Percentiles rank a stretch among this genome's conserved stretches.
Evolutionary conservation across 2,797 vertebrate species (phyloP).

Genomic region (Hozukius guyotensis): DNA sequence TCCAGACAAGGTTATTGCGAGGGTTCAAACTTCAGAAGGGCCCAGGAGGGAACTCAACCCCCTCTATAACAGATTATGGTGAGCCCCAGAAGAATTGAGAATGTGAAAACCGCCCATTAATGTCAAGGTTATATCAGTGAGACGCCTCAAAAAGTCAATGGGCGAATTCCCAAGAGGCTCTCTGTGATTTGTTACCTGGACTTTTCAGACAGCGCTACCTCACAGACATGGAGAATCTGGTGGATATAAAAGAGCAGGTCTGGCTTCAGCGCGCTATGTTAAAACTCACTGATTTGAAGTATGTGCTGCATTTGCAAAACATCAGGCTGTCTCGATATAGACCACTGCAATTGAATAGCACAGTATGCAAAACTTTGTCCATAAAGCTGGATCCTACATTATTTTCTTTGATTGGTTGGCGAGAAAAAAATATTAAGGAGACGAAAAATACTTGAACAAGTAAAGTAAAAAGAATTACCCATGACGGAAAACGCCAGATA

Average conservation of each 20-base stretch:
- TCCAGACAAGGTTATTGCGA: constrained; percentile 68
- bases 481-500: neutral
- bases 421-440: neutral
- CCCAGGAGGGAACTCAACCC: constrained; percentile 56
- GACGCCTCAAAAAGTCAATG: constrained; percentile 72
- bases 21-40: constrained; percentile 63
- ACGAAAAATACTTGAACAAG: neutral
- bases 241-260: constrained; percentile 7
- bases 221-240: constrained; percentile 15
- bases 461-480: neutral
- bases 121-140: constrained; percentile 72
- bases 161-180: constrained; percentile 44
- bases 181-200: constrained; percentile 69
- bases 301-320: neutral
- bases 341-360: neutral
- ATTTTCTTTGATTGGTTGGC: neutral
- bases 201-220: constrained; percentile 34
- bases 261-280: neutral
- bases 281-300: constrained; percentile 1
- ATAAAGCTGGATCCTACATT: neutral
- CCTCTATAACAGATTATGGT: constrained; percentile 73
- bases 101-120: constrained; percentile 72
- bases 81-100: constrained; percentile 62
- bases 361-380: neutral
- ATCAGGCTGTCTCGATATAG: neutral